These are phyloP conservation scores for Polymixis flavicincta DNA, from an alignment of 2,888 invertebrate species.

Conservation along the genomic window DNA sequence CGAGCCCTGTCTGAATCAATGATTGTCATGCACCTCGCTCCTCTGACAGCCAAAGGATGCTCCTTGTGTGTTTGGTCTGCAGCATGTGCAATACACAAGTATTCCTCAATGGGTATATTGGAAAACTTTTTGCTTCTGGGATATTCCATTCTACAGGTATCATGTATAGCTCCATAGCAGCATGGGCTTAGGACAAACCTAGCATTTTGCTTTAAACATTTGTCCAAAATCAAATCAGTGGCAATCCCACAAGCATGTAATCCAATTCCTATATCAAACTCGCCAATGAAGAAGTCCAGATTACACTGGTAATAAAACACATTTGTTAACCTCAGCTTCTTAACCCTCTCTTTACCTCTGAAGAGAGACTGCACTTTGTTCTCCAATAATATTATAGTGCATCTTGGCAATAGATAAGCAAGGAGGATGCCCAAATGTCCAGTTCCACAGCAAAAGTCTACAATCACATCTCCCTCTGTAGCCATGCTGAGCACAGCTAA, in stretches of 20 bases:
- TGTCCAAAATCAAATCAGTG: constrained; percentile 97
- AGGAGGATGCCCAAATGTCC: constrained; percentile 97
- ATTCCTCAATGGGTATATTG: constrained; percentile 90
- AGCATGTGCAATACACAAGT: constrained; percentile 95
- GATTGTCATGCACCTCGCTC: constrained; percentile 96
- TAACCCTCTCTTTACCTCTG: constrained; percentile 93
- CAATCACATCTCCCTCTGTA: constrained; percentile 92
- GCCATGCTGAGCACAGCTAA: constrained; percentile 94
- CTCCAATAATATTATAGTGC: constrained; percentile 95
- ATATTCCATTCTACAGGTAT: constrained; percentile 95
- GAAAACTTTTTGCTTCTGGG: constrained; percentile 94
- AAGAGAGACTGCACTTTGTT: constrained; percentile 97
- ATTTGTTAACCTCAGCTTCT: constrained; percentile 93
- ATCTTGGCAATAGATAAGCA: constrained; percentile 94
- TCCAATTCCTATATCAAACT: constrained; percentile 96
- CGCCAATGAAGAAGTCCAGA: constrained; percentile 95
- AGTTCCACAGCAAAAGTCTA: constrained; percentile 98
- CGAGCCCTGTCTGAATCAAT: constrained; percentile 96
- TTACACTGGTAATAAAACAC: constrained; percentile 96
- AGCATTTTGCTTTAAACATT: constrained; percentile 94
- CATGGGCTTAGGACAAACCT: constrained; percentile 98
- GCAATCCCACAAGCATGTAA: constrained; percentile 98
- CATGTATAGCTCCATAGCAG: constrained; percentile 97
- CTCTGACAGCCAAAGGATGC: constrained; percentile 93
- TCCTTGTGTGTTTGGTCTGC: constrained; percentile 97